These are phyloP conservation scores for Lichenostomus cassidix DNA, from an alignment of 2,113 vertebrate genomes.

Conservation along the genomic window DNA sequence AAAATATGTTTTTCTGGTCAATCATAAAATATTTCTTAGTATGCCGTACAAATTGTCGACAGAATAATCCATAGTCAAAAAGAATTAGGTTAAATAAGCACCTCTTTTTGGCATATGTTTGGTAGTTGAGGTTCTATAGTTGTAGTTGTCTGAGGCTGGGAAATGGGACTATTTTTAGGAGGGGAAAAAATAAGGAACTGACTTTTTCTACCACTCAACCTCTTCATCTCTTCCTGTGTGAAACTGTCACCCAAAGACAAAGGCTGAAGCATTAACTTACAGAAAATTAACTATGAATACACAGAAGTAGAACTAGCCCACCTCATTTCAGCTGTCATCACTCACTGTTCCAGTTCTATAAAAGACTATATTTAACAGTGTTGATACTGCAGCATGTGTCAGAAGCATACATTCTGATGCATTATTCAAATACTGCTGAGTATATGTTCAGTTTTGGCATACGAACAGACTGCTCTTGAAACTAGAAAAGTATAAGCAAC, in stretches of 20 bases:
- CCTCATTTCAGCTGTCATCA: constrained; percentile 65
- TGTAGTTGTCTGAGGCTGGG: not conserved
- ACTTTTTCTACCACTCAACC: not conserved
- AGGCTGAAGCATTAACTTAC: constrained; percentile 13
- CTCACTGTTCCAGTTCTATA: constrained; percentile 57
- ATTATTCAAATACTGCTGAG: constrained; percentile 68
- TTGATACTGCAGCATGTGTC: constrained; percentile 67
- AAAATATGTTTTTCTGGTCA: not conserved
- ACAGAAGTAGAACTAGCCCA: constrained; percentile 48
- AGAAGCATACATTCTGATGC: constrained; percentile 64
- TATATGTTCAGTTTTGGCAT: constrained; percentile 47
- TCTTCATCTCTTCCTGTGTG: constrained; percentile 5
- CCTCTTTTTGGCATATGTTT: not conserved
- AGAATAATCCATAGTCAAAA: too few relatives aligned
- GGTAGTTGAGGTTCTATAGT: not conserved
- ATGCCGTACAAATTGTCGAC: rapidly evolving
- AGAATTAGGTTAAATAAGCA: not conserved
- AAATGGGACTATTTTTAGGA: not conserved
- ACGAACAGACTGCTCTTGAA: constrained; percentile 23
- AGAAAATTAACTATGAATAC: constrained; percentile 45
- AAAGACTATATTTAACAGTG: constrained; percentile 66
- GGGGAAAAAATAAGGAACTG: not conserved
- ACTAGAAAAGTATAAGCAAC: not conserved
- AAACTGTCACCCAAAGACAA: constrained; percentile 29
- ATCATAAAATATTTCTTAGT: not conserved